Conservation (phyloP, 2,113 vertebrate species). For the Sciurus niger region DNA sequence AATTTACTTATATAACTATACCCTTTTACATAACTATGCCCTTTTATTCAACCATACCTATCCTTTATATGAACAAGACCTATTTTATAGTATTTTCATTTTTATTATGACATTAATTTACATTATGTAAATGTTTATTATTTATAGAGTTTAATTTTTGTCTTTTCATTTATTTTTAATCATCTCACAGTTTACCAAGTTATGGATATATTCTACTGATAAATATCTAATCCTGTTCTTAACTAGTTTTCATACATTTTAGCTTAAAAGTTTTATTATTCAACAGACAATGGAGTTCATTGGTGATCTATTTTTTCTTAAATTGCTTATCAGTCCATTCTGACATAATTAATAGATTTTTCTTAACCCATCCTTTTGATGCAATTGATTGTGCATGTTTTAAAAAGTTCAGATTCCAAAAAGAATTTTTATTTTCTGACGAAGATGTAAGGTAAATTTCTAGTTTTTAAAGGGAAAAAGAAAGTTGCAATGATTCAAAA, state of each 20-base stretch:
- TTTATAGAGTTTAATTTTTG: not conserved
- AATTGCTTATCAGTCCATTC: not conserved
- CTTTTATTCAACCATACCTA: not conserved
- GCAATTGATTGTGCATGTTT: not conserved
- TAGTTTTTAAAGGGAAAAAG: not conserved
- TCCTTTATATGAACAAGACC: not conserved
- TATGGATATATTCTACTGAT: not conserved
- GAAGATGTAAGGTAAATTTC: not conserved
- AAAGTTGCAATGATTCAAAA: not conserved
- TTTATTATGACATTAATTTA: not conserved
- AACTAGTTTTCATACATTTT: not conserved
- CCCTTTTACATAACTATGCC: not conserved
- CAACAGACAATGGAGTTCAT: not conserved
- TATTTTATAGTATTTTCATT: not conserved
- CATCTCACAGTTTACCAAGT: not conserved
- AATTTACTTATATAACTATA: not conserved
- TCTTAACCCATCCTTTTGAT: not conserved
- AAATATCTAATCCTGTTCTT: not conserved
- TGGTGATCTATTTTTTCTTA: not conserved
- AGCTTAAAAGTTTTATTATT: not conserved
- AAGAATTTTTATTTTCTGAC: not conserved
- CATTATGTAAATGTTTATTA: not conserved
- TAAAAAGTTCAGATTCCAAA: constrained; percentile 19
- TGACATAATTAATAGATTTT: not conserved
- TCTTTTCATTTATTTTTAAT: constrained; percentile 42